Conservation (phyloP, 2,888 invertebrate species). For the Slavum lentiscoides region DNA sequence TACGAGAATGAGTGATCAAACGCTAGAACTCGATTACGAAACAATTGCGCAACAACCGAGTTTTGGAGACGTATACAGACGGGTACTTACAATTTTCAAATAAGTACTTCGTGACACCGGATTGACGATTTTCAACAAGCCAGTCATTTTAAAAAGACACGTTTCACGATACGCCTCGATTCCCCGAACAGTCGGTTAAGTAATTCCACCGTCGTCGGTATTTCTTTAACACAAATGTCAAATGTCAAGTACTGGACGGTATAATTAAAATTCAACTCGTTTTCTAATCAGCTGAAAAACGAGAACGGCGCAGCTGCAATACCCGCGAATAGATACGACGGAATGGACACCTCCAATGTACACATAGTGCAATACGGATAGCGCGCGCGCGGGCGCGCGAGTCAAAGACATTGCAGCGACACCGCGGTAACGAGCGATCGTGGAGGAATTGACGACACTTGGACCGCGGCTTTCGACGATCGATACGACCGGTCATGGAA, state of each 20-base stretch:
- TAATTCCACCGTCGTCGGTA: no score
- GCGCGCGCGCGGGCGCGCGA: no score
- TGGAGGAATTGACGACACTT: background rate
- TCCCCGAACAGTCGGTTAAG: background rate
- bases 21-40: no score
- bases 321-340: no score
- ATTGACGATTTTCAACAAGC: slow-evolving; percentile 37
- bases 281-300: slow-evolving; percentile 50
- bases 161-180: background rate
- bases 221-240: background rate
- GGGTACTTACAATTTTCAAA: slow-evolving; percentile 35
- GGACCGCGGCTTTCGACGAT: background rate
- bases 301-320: background rate
- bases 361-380: no score
- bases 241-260: slow-evolving; percentile 10
- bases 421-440: background rate
- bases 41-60: no score
- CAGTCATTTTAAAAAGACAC: slow-evolving; percentile 28
- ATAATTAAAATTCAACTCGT: slow-evolving; percentile 16
- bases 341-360: no score
- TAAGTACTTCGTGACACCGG: slow-evolving; percentile 44
- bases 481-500: slow-evolving; percentile 1
- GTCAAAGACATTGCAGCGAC: no score
- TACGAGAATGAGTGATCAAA: no score
- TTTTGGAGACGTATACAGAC: no score